phyloP scores from a whole-genome alignment of 2,888 invertebrate species.

The Ochropacha duplaris region DNA sequence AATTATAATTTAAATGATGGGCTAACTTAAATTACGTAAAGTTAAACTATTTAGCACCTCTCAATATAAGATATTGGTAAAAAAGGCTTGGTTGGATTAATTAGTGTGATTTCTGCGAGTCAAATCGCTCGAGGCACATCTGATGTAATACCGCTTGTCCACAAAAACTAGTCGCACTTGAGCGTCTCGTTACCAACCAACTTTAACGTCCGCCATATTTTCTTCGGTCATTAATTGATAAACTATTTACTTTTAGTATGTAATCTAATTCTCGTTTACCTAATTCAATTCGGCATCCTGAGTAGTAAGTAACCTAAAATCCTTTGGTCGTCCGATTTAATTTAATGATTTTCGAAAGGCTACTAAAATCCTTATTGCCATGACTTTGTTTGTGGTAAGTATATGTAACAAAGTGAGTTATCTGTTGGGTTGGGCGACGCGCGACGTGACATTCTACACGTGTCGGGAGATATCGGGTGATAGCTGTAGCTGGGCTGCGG shows the following conservation, averaged over 20 bases:
- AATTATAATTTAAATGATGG: too few relatives aligned
- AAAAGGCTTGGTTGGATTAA: neutral
- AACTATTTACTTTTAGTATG: neutral
- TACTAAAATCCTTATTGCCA: neutral
- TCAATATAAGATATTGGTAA: too few relatives aligned
- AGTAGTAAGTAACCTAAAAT: constrained; percentile 4
- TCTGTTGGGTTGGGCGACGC: constrained; percentile 42
- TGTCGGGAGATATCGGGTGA: constrained; percentile 36
- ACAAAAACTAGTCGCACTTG: constrained; percentile 70
- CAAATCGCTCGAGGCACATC: constrained; percentile 40
- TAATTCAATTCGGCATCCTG: neutral
- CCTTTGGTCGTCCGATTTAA: too few relatives aligned
- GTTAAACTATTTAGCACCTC: too few relatives aligned
- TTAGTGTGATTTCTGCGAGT: constrained; percentile 1
- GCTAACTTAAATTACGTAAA: too few relatives aligned
- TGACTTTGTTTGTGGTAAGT: constrained; percentile 10
- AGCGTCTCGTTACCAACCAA: constrained; percentile 48
- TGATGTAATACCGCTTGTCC: constrained; percentile 51
- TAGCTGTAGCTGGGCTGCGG: constrained; percentile 24
- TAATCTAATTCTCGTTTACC: neutral
- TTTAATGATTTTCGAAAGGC: constrained; percentile 6
- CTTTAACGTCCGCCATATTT: constrained; percentile 21
- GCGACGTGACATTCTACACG: constrained; percentile 54
- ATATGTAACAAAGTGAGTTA: constrained; percentile 44
- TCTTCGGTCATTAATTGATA: constrained; percentile 19